A percentile compares a stretch with the other conserved stretches of the same genome.
phyloP scores from a whole-genome alignment of 2,113 vertebrate species.

The Callospermophilus lateralis region DNA sequence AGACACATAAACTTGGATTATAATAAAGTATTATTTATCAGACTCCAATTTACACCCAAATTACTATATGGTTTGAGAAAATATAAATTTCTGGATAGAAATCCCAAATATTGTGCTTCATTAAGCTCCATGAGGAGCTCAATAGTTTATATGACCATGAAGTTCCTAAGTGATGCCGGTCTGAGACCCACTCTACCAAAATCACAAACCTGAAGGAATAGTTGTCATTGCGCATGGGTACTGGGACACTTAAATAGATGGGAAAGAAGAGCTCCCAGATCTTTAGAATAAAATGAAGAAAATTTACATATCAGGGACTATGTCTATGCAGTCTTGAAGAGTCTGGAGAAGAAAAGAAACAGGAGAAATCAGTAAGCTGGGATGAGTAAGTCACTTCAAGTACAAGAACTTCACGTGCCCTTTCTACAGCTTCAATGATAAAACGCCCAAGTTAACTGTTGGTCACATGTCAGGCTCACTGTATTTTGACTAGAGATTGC shows the following conservation, averaged over 20 bases:
- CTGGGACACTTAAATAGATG: not conserved
- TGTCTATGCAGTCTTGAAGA: accelerated
- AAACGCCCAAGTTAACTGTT: not conserved
- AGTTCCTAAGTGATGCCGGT: not conserved
- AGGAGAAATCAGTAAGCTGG: not conserved
- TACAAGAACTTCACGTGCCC: not conserved
- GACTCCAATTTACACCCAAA: not conserved
- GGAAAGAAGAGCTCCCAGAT: not conserved
- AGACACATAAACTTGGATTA: not conserved
- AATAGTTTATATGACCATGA: not conserved
- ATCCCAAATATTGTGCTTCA: not conserved
- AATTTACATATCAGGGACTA: not conserved
- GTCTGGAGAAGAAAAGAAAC: not conserved
- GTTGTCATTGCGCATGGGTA: no score
- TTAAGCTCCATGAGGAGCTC: accelerated
- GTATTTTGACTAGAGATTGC: not conserved
- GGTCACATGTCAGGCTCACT: not conserved
- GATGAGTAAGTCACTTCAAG: not conserved
- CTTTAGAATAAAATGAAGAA: not conserved
- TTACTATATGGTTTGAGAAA: not conserved
- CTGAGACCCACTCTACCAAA: not conserved
- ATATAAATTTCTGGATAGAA: not conserved
- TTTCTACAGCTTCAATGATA: not conserved
- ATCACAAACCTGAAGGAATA: not conserved
- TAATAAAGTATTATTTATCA: not conserved